Evolutionary conservation across 23 tunicate species (phyloP), one percentile per base, ranked within the genome.

Genomic region (Phallusia fumigata): DNA sequence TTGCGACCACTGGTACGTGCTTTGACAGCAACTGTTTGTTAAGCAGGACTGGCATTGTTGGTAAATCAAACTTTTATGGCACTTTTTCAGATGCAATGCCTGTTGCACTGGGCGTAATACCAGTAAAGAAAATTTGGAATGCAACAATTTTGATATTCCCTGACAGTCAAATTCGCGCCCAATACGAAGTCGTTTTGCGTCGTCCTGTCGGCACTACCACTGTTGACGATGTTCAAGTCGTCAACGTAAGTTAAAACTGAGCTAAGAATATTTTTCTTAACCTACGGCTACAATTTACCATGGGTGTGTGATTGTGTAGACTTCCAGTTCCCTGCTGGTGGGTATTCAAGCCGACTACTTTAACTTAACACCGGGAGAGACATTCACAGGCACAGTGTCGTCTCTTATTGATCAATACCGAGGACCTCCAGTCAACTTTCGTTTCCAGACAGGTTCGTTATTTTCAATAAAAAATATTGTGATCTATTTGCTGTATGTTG

Each of bases 351-450:
- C 28, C 69, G 69, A 58, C 26, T 58, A 58, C 28, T 6, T 5
- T 16, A 35, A 80, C 34, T 21, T 86, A 33, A 72, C 80, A 22
- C 80, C 76, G 1, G 91, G 91, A 49, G 35, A 53, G 24, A 75
- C 12, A 8, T 50, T 75, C n/a, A 52, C 30, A 33, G 92, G 92
- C 1, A 76, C 34, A 19, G 87, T 79, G 30, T 44, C 81, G 21
- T 35, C 92, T 36, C 50, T 74, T 0, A 15, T 79, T 36, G 69
- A 74, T 33, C 80, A 16, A 22, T 58, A 58, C 16, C 26, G 28
- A 2, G 69, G 69, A 21, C 16, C 26, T 22, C 69, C 69, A 22
- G 26, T 21, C 15, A 22, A 22, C 26, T 58, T 58, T 24, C 15
- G 3, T 58, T 58, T 58, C 69, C 69, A 24, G 16, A 58, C 69